Base-by-base conservation (phyloP, 2,888 invertebrate genomes). In the Latrodectus elegans region DNA sequence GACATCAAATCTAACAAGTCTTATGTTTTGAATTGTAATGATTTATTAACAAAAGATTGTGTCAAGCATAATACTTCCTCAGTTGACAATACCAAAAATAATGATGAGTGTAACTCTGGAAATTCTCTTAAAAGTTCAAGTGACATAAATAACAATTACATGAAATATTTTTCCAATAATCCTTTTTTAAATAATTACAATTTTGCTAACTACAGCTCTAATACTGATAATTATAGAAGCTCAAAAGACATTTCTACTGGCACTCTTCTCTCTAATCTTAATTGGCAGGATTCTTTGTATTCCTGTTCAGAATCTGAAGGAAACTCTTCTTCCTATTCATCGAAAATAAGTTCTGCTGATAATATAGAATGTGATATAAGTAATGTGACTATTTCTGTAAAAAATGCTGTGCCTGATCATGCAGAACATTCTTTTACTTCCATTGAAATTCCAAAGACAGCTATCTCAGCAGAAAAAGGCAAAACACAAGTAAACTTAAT, bases 1-100 rank as follows among this genome's bases (percentile, higher is more conserved):
- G 52, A 80, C 65, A 72, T 84, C 71, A 79, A 84, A 64, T 26
- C 38, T 10, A 76, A 49, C 64, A 72, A 53, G 15, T 11, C 14
- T 64, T 22, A 14, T 1, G 53, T 6, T 53, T 38, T 14, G 8
- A 74, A n/a, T 74, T 80, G 15, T n/a, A 49, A 80, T 60, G 22
- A 65, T 22, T 51, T 8, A 15, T 74, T n/a, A 49, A 9, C 10
- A 8, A 11, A 60, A 60, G 10, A 9, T 52, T 10, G 4, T 4
- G 1, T 4, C 38, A 38, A 38, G 38, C 38, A 38, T 38, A 38
- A 38, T 38, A 38, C 38, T 38, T 38, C 38, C 4, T 38, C 38
- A 38, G 38, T 38, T 38, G 38, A 6, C 38, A 38, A 38, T 38
- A 38, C 38, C 6, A 38, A 38, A 38, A 38, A 38, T 38, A 38